Percentiles rank a stretch among this genome's conserved stretches.
Conservation (phyloP, 2,888 invertebrate species). For the Eupeodes luniger region DNA sequence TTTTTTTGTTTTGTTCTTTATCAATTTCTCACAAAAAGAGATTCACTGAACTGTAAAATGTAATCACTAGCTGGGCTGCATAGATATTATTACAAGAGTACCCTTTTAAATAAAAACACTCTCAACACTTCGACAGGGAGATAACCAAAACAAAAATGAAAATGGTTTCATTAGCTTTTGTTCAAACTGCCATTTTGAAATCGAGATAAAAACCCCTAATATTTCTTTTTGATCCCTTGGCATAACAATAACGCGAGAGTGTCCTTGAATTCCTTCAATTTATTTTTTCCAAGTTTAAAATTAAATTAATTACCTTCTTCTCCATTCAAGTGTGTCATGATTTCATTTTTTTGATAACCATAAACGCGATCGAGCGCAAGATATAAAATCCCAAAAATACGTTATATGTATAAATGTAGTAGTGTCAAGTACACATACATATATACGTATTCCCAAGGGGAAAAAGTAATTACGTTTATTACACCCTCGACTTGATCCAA, state of each 20-base stretch:
- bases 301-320: slow-evolving; percentile 61
- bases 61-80: slow-evolving; percentile 32
- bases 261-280: slow-evolving; percentile 6
- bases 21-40: slow-evolving; percentile 11
- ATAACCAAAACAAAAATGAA: slow-evolving; percentile 1
- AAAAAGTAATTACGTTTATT: slow-evolving; percentile 60
- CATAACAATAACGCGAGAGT: not conserved
- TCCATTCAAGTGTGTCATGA: slow-evolving; percentile 57
- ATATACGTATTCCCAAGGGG: not conserved
- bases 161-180: slow-evolving; percentile 36
- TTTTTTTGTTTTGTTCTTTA: slow-evolving; percentile 14
- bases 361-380: slow-evolving; percentile 52
- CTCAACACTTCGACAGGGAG: not conserved
- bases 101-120: not conserved
- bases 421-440: too few species aligned
- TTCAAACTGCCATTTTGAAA: slow-evolving; percentile 25
- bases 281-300: slow-evolving; percentile 15
- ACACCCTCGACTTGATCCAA: slow-evolving; percentile 38
- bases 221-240: slow-evolving; percentile 36
- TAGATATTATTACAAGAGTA: not conserved
- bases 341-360: slow-evolving; percentile 35
- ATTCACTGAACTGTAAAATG: slow-evolving; percentile 63
- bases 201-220: slow-evolving; percentile 47
- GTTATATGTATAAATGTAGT: not conserved
- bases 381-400: slow-evolving; percentile 25